phyloP scores from a whole-genome alignment of 2,113 vertebrate species.

The Oryctolagus cuniculus region mOryCun1.1 NC_091433.1:146268001-146268500 shows the following conservation, averaged over 20 bases:
- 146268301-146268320: not conserved
- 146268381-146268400: not conserved
- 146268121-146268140: not conserved
- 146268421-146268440: not conserved
- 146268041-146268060: slow-evolving; percentile 32
- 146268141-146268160: not conserved
- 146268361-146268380: not conserved
- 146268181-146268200: not conserved
- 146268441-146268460: not conserved
- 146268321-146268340: not conserved
- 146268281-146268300: not conserved
- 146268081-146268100: slow-evolving; percentile 22
- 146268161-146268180: not conserved
- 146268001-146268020: not conserved
- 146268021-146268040: slow-evolving; percentile 34
- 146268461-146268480: not conserved
- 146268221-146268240: not conserved
- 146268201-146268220: not conserved
- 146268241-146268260: not conserved
- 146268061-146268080: slow-evolving; percentile 37
- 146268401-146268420: not conserved
- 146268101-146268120: slow-evolving; percentile 4
- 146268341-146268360: not conserved
- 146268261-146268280: not conserved
- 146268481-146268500: not conserved